Conservation (phyloP, 2,888 invertebrate genomes). For the Alloplasta piceator region DNA sequence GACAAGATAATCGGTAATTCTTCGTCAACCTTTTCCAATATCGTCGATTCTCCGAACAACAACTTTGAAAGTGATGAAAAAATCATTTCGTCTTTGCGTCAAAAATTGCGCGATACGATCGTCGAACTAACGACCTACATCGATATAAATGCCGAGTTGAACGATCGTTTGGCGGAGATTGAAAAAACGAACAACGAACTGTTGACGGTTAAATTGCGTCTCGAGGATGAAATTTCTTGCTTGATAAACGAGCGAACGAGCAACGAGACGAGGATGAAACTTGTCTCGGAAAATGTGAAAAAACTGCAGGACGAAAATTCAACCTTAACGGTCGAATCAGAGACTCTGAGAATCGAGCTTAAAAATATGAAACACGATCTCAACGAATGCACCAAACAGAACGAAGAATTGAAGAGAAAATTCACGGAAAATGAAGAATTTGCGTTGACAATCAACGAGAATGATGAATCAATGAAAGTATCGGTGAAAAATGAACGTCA, state of each 20-base stretch:
- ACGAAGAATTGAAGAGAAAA: slow-evolving; percentile 22
- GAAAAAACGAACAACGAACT: slow-evolving; percentile 1
- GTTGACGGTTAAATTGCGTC: background rate
- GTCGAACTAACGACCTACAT: background rate
- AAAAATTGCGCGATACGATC: slow-evolving; percentile 8
- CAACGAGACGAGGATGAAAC: background rate
- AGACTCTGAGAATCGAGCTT: slow-evolving; percentile 12
- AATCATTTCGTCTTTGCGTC: slow-evolving; percentile 4
- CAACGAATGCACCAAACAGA: slow-evolving; percentile 29
- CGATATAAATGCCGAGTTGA: slow-evolving; percentile 21
- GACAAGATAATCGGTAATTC: background rate
- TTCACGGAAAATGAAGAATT: slow-evolving; percentile 32
- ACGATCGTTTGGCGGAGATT: slow-evolving; percentile 11
- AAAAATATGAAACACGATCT: background rate
- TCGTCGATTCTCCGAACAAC: slow-evolving; percentile 2
- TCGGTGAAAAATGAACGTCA: slow-evolving; percentile 6
- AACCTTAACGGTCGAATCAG: background rate
- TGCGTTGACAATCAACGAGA: slow-evolving; percentile 27
- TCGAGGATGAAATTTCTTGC: slow-evolving; percentile 11
- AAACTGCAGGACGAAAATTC: slow-evolving; percentile 13
- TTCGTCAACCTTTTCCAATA: background rate
- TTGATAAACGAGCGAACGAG: slow-evolving; percentile 16
- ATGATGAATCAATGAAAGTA: slow-evolving; percentile 26
- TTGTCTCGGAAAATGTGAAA: slow-evolving; percentile 6
- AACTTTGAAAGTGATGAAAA: slow-evolving; percentile 1